phyloP scores from a whole-genome alignment of 2,888 invertebrate genomes.

The Exephanes ischioxanthus region DNA sequence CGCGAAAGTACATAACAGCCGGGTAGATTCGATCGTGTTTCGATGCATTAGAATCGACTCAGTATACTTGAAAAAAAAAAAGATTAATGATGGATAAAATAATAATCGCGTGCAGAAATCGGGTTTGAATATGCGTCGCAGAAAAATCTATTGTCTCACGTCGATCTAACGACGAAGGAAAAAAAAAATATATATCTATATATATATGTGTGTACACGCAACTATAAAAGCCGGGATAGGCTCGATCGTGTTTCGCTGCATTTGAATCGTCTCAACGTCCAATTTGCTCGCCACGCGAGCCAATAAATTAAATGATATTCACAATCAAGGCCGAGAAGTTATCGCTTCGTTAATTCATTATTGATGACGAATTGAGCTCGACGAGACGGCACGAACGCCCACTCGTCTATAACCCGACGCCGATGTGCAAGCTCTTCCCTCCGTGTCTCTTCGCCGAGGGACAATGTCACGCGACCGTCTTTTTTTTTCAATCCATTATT shows the following conservation, averaged over 20 bases:
- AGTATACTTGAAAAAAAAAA: neutral
- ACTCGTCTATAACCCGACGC: neutral
- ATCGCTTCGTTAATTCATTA: constrained; percentile 63
- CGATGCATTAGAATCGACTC: too few relatives aligned
- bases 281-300: constrained; percentile 39
- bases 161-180: neutral
- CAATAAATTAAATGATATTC: constrained; percentile 59
- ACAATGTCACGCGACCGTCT: constrained; percentile 2
- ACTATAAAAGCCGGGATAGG: neutral
- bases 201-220: neutral
- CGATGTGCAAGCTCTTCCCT: neutral
- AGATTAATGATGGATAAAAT: neutral
- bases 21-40: too few relatives aligned
- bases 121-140: neutral
- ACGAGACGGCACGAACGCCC: constrained; percentile 11
- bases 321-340: constrained; percentile 58
- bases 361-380: constrained; percentile 41
- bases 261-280: constrained; percentile 13
- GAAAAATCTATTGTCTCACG: neutral
- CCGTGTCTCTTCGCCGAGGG: neutral
- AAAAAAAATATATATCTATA: neutral
- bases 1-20: too few relatives aligned
- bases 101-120: neutral
- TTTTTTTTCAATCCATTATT: neutral
- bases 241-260: neutral